Conservation (phyloP, 1,140 invertebrate species). For the Dryas iulia region DNA sequence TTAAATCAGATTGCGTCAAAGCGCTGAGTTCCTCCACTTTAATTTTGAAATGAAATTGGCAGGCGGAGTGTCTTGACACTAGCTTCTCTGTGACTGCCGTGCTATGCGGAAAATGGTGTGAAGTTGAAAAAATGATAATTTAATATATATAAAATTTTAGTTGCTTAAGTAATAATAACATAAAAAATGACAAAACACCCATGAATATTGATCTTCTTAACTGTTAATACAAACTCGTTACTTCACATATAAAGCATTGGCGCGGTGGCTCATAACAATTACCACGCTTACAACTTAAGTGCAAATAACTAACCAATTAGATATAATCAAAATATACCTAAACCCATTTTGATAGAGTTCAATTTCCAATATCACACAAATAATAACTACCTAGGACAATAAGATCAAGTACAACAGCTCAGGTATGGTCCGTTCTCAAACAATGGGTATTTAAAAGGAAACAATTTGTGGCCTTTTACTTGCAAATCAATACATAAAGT, state of each 20-base stretch:
- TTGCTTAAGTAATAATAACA: neutral
- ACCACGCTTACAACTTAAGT: conserved; percentile 18
- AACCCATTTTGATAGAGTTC: neutral
- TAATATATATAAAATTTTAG: too few species aligned
- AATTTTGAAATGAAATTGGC: too few species aligned
- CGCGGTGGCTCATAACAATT: conserved; percentile 26
- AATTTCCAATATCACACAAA: neutral
- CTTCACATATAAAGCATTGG: conserved; percentile 1
- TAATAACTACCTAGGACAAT: conserved; percentile 32
- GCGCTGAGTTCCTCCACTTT: too few species aligned
- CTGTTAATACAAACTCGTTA: neutral
- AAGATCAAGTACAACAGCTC: conserved; percentile 24
- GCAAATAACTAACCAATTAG: conserved; percentile 12
- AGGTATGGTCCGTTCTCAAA: conserved; percentile 30
- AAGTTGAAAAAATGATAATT: too few species aligned
- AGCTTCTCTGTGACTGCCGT: too few species aligned
- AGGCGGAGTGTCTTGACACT: too few species aligned
- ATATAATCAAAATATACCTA: conserved; percentile 2
- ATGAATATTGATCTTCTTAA: neutral
- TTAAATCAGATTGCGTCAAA: too few species aligned
- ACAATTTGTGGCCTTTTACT: conserved; percentile 36
- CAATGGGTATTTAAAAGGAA: conserved; percentile 32
- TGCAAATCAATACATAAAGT: conserved; percentile 27
- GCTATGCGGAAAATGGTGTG: too few species aligned
- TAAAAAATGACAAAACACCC: neutral